These are phyloP conservation scores for Sylvia atricapilla DNA, from an alignment of 2,113 vertebrate species.

Conservation along the genomic window DNA sequence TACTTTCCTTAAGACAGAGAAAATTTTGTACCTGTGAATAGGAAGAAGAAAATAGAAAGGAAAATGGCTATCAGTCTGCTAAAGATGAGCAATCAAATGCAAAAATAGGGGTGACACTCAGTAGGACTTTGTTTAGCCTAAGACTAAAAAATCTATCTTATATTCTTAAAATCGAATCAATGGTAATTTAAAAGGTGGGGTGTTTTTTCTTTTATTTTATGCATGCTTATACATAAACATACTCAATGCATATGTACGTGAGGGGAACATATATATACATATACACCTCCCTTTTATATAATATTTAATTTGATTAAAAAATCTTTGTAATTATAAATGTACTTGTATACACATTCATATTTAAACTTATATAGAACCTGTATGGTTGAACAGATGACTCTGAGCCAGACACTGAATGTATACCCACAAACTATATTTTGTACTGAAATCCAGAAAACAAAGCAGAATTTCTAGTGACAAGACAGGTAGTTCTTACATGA, in stretches of 20 bases:
- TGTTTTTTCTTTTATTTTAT: background rate
- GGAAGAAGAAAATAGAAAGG: background rate
- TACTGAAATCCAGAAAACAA: background rate
- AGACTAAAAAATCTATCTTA: background rate
- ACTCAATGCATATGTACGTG: background rate
- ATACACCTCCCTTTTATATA: background rate
- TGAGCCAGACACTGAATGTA: background rate
- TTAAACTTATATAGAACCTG: background rate
- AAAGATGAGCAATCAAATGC: background rate
- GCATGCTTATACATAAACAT: background rate
- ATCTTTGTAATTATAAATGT: background rate
- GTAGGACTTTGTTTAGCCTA: background rate
- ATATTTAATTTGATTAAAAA: background rate
- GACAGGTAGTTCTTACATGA: background rate
- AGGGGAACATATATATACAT: background rate
- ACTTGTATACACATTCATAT: background rate
- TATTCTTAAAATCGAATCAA: background rate
- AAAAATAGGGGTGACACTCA: background rate
- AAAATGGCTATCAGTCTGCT: background rate
- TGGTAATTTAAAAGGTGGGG: background rate
- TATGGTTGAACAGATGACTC: rapidly evolving
- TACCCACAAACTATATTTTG: background rate
- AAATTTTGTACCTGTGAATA: background rate
- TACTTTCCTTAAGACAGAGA: background rate
- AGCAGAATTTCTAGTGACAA: background rate